Evolutionary conservation across 2,113 vertebrate genomes (phyloP).

Genomic region (Reinhardtius hippoglossoides): DNA sequence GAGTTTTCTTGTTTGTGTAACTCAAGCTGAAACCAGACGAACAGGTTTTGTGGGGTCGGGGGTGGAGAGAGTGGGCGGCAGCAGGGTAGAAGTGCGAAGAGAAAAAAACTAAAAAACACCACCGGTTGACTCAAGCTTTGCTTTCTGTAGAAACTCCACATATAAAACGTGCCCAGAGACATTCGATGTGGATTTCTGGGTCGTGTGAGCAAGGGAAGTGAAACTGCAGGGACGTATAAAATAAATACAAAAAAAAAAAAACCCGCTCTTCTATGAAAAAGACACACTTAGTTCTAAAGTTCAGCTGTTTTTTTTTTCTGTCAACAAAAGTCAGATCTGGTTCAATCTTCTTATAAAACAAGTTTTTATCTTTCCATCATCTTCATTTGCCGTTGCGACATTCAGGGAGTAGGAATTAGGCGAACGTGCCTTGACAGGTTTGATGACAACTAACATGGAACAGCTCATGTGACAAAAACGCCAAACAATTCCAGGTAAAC

Average conservation of each 20-base stretch:
- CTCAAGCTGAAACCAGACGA: slow-evolving; percentile 71
- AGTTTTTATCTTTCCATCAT: slow-evolving; percentile 29
- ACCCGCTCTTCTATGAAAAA: not conserved
- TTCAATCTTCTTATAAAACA: not conserved
- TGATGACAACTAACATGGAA: slow-evolving; percentile 16
- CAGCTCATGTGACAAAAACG: not conserved
- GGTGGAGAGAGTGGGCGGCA: slow-evolving; percentile 53
- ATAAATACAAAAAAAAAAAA: not conserved
- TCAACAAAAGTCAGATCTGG: not conserved
- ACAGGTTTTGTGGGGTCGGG: slow-evolving; percentile 75
- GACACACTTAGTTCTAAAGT: not conserved
- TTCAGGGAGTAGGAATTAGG: slow-evolving; percentile 18
- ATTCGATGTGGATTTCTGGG: not conserved
- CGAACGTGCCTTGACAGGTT: slow-evolving; percentile 49
- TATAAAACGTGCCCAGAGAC: not conserved
- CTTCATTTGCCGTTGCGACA: not conserved
- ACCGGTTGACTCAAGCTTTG: slow-evolving; percentile 14
- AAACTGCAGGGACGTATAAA: not conserved
- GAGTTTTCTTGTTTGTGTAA: slow-evolving; percentile 53
- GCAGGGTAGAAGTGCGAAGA: slow-evolving; percentile 15
- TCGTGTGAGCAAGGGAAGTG: not conserved
- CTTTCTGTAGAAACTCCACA: slow-evolving; percentile 16
- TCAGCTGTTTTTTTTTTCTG: not conserved
- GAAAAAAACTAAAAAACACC: not conserved
- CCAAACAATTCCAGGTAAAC: slow-evolving; percentile 3